phyloP scores from a whole-genome alignment of 1,140 invertebrate species.

The Charaxes varanes region DNA sequence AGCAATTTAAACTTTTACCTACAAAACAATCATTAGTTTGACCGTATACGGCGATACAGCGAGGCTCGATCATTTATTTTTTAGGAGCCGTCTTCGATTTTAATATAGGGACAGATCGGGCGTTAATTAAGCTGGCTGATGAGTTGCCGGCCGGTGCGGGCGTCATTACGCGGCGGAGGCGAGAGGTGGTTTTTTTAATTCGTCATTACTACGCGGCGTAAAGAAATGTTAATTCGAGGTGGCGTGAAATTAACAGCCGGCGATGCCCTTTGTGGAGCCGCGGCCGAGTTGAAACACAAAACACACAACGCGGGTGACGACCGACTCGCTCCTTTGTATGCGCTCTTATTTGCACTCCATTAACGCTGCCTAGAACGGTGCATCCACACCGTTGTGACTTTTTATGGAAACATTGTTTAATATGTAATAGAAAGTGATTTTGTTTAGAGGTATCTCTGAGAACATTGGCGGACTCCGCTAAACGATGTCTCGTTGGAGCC shows the following conservation, averaged over 20 bases:
- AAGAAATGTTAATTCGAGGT: slow-evolving; percentile 75
- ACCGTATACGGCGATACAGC: slow-evolving; percentile 12
- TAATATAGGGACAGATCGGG: slow-evolving; percentile 70
- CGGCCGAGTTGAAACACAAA: slow-evolving; percentile 63
- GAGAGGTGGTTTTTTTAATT: slow-evolving; percentile 72
- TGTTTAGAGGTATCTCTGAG: too few species aligned
- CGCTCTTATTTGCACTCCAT: slow-evolving; percentile 68
- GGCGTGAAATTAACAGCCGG: slow-evolving; percentile 74
- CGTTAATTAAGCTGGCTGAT: slow-evolving; percentile 70
- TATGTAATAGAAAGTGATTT: too few species aligned
- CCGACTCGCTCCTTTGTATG: slow-evolving; percentile 47
- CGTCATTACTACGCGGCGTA: slow-evolving; percentile 72
- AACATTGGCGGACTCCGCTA: too few species aligned
- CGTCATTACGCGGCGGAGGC: slow-evolving; percentile 68
- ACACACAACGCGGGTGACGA: slow-evolving; percentile 71
- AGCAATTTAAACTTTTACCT: too few species aligned
- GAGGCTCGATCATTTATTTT: slow-evolving; percentile 34
- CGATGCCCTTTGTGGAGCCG: slow-evolving; percentile 64
- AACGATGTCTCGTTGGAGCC: too few species aligned
- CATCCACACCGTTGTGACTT: too few species aligned
- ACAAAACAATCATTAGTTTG: slow-evolving; percentile 15
- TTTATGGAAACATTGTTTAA: slow-evolving; percentile 54
- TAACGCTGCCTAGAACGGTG: too few species aligned
- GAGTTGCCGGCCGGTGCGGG: slow-evolving; percentile 51
- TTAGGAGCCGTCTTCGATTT: slow-evolving; percentile 45